phyloP scores from a whole-genome alignment of 2,113 vertebrate genomes.

The Pogona vitticeps region DNA sequence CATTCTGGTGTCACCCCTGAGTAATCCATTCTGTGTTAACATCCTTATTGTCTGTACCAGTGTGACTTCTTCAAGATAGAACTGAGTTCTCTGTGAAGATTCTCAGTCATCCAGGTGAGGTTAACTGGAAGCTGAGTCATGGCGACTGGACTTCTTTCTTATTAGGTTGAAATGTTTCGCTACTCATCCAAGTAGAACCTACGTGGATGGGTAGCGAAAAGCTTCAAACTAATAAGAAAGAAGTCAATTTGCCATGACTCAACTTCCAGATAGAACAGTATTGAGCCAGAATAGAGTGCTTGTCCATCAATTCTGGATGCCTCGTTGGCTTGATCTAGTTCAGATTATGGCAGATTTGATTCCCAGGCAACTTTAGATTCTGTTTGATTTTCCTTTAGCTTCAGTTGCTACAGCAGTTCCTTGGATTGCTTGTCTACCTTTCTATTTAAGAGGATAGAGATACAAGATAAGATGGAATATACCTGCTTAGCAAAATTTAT shows the following conservation, averaged over 20 bases:
- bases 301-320: not conserved
- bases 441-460: constrained; percentile 30
- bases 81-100: too few relatives aligned
- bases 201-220: too few relatives aligned
- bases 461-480: constrained; percentile 46
- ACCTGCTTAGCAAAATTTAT: constrained; percentile 54
- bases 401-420: not conserved
- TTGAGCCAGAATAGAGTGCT: not conserved
- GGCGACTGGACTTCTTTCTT: too few relatives aligned
- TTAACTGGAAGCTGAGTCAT: too few relatives aligned
- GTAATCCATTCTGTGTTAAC: not conserved
- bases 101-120: too few relatives aligned
- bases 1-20: not conserved
- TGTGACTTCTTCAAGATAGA: not conserved
- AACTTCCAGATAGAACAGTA: too few relatives aligned
- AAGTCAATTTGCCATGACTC: too few relatives aligned
- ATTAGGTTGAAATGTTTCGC: too few relatives aligned
- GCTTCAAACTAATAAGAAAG: too few relatives aligned
- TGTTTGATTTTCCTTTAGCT: constrained; percentile 24
- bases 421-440: not conserved
- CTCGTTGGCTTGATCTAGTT: not conserved
- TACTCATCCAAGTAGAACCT: too few relatives aligned
- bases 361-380: too few relatives aligned
- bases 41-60: not conserved
- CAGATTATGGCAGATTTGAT: not conserved